These are phyloP conservation scores for Dendrolimus pini DNA, from an alignment of 2,888 invertebrate genomes.

Conservation along the genomic window DNA sequence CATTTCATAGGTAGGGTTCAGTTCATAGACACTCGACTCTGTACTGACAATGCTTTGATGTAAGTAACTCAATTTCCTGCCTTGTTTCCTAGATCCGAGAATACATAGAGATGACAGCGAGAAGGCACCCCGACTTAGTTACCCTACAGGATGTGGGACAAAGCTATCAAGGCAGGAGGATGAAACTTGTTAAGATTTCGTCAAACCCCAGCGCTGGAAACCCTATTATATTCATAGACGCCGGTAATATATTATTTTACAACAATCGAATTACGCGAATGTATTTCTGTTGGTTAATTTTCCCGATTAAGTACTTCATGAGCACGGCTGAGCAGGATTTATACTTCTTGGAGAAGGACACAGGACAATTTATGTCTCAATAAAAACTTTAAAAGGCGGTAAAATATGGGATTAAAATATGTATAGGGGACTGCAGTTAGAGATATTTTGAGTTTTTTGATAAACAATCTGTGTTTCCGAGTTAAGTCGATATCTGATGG, in stretches of 20 bases:
- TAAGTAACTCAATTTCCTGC: background rate
- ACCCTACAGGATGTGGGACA: slow-evolving; percentile 67
- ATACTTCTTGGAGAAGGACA: too few relatives aligned
- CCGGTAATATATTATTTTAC: slow-evolving; percentile 32
- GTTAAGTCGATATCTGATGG: too few relatives aligned
- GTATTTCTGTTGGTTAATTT: background rate
- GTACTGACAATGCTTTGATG: too few relatives aligned
- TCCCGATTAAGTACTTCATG: background rate
- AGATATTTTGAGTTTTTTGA: too few relatives aligned
- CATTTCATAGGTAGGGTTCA: too few relatives aligned
- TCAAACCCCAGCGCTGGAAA: slow-evolving; percentile 57
- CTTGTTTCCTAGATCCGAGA: slow-evolving; percentile 36
- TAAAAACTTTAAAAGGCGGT: too few relatives aligned
- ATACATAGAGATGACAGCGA: slow-evolving; percentile 32
- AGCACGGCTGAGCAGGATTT: background rate
- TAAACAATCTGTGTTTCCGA: too few relatives aligned
- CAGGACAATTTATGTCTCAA: too few relatives aligned
- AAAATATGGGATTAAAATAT: too few relatives aligned
- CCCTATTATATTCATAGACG: slow-evolving; percentile 79
- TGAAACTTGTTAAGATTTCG: slow-evolving; percentile 77
- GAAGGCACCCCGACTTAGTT: slow-evolving; percentile 54
- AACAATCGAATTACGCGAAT: too few relatives aligned
- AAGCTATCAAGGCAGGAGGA: slow-evolving; percentile 71
- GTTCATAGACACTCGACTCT: too few relatives aligned
- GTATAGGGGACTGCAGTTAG: too few relatives aligned